Conservation (phyloP, 2,797 vertebrate genomes). For the Cyprinodon diabolis region DNA sequence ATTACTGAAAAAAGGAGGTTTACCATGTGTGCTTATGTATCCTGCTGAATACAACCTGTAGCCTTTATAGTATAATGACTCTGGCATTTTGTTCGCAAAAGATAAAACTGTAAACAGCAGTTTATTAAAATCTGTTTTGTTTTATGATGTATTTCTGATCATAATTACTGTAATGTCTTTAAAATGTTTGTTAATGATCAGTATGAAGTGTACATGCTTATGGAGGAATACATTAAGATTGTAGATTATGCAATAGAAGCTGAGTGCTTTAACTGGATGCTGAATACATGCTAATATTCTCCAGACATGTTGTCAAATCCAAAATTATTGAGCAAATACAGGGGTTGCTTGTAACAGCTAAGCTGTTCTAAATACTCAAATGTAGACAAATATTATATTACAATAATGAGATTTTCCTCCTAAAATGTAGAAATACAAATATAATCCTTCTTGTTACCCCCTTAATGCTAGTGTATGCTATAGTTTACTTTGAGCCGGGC, state of each 20-base stretch:
- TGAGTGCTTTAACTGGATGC: no score
- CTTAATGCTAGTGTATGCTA: no score
- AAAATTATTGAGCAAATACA: not conserved
- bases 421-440: no score
- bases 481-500: no score
- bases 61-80: no score
- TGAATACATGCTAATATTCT: not conserved
- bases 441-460: no score
- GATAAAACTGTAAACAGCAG: not conserved
- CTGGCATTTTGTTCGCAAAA: no score
- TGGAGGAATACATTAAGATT: not conserved
- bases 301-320: not conserved
- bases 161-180: constrained; percentile 68
- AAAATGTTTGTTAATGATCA: constrained; percentile 53
- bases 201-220: constrained; percentile 12
- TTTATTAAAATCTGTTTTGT: constrained; percentile 34
- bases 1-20: no score
- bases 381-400: no score
- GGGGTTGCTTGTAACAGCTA: not conserved
- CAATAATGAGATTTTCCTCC: not conserved
- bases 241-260: not conserved
- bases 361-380: not conserved
- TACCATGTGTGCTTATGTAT: no score
- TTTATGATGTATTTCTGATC: constrained; percentile 56
- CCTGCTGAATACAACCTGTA: no score